Conservation (phyloP, 2,113 vertebrate species). For the Sander vitreus region DNA sequence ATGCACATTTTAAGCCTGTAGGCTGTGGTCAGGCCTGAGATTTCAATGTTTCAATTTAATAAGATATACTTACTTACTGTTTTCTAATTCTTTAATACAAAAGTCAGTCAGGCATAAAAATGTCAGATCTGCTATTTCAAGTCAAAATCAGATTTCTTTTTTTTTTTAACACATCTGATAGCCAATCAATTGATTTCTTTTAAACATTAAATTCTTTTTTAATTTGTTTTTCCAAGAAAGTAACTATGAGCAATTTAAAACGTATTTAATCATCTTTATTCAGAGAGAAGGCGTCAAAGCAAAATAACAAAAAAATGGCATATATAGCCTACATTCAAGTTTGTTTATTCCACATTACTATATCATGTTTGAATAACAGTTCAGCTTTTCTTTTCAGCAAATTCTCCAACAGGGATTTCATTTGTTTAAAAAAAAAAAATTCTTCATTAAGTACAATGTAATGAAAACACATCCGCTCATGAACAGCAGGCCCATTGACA, state of each 20-base stretch:
- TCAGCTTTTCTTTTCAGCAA: neutral
- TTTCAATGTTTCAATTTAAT: neutral
- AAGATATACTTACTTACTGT: neutral
- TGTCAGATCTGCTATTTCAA: neutral
- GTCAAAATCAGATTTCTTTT: neutral
- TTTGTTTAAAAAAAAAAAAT: constrained; percentile 7
- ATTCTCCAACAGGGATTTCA: constrained; percentile 4
- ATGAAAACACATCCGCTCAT: constrained; percentile 1
- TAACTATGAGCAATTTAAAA: constrained; percentile 1
- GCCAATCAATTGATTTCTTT: neutral
- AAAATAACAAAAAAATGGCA: constrained; percentile 2
- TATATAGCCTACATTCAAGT: neutral
- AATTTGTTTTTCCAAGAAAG: neutral
- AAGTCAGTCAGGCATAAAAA: neutral
- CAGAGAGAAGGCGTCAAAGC: neutral
- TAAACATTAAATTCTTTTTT: neutral
- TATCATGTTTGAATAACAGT: neutral
- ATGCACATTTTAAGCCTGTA: neutral
- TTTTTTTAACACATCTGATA: neutral
- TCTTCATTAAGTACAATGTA: constrained; percentile 11
- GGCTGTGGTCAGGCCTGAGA: constrained; percentile 1
- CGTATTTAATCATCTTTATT: constrained; percentile 58
- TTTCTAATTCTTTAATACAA: constrained; percentile 2
- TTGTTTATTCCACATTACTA: neutral
- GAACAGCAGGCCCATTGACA: constrained; percentile 27